Conservation (phyloP, 2,113 vertebrate species). For the Sorex fumeus region DNA sequence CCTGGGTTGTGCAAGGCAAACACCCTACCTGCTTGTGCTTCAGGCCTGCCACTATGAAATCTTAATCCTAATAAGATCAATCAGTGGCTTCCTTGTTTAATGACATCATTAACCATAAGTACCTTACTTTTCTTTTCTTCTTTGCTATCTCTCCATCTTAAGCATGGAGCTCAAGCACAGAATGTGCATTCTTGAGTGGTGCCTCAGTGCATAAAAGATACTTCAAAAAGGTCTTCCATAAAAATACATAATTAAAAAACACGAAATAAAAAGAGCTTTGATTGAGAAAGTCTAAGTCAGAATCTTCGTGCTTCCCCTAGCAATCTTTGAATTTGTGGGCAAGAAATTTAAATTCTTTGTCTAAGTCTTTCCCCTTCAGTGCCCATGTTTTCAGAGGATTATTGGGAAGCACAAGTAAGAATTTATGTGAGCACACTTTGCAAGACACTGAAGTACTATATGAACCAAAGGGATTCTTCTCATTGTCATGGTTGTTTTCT, state of each 20-base stretch:
- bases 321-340: neutral
- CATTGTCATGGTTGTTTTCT: neutral
- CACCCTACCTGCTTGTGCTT: too few species aligned
- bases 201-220: neutral
- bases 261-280: neutral
- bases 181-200: neutral
- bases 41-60: neutral
- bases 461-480: neutral
- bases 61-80: neutral
- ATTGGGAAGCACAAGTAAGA: neutral
- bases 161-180: neutral
- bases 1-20: too few species aligned
- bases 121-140: neutral
- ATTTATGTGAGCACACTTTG: neutral
- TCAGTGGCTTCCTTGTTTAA: too few species aligned
- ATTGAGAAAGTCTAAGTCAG: neutral
- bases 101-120: neutral
- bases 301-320: neutral
- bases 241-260: conserved; percentile 12
- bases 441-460: neutral
- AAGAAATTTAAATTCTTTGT: neutral
- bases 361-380: neutral
- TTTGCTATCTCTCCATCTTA: neutral
- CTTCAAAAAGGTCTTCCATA: neutral
- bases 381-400: neutral